Evolutionary conservation across 2,113 vertebrate species (phyloP).

Genomic region (Leuciscus idus): DNA sequence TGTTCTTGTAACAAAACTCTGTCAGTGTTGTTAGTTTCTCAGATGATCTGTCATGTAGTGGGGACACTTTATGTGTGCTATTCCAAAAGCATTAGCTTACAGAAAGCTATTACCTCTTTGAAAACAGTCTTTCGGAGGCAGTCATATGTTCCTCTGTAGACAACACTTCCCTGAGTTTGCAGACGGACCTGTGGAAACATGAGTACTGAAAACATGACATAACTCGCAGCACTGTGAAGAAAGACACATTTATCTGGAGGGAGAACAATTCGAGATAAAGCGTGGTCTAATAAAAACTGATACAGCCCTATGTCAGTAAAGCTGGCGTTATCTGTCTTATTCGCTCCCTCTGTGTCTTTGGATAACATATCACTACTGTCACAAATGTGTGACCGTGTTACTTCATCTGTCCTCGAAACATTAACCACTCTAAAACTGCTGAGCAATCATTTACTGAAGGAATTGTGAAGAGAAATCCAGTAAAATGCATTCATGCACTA

Average conservation of each 20-base stretch:
- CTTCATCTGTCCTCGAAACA: background rate
- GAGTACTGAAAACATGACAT: background rate
- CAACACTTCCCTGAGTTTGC: slow-evolving; percentile 72
- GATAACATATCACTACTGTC: slow-evolving; percentile 1
- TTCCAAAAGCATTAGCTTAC: background rate
- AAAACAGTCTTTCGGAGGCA: slow-evolving; percentile 76
- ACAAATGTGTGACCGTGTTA: background rate
- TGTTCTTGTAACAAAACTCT: too few species aligned
- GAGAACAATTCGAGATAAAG: slow-evolving; percentile 27
- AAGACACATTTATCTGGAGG: background rate
- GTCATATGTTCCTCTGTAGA: slow-evolving; percentile 75
- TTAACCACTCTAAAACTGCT: background rate
- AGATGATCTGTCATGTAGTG: background rate
- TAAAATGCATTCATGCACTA: background rate
- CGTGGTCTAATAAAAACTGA: slow-evolving; percentile 18
- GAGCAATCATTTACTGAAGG: background rate
- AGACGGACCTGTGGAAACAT: slow-evolving; percentile 72
- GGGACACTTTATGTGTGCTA: background rate
- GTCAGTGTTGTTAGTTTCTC: too few species aligned
- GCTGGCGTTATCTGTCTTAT: background rate
- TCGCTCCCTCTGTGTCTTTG: slow-evolving; percentile 6
- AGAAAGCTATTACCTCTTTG: slow-evolving; percentile 71
- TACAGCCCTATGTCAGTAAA: slow-evolving; percentile 2
- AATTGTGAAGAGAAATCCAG: background rate
- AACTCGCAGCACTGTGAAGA: slow-evolving; percentile 20